A percentile compares a stretch with the other conserved stretches of the same genome.
Conservation (phyloP, 2,113 vertebrate genomes). For the Pipra filicauda region DNA sequence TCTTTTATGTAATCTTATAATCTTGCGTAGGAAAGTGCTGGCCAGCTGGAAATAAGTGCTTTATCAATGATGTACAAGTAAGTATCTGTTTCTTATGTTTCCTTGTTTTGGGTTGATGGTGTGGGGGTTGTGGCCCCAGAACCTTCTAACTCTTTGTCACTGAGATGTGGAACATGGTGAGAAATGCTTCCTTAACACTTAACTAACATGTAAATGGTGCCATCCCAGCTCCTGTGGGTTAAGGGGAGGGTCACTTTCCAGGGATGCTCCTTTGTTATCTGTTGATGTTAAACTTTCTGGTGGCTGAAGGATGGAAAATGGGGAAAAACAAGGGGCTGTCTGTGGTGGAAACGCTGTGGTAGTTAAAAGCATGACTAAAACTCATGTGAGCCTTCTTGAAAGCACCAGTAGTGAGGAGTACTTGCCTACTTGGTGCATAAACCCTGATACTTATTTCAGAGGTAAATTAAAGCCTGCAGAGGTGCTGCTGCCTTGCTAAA, state of each 20-base stretch:
- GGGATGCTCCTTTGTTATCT: not conserved
- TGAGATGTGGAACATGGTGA: not conserved
- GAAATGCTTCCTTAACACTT: not conserved
- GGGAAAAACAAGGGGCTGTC: not conserved
- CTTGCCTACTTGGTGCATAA: not conserved
- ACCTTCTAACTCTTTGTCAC: not conserved
- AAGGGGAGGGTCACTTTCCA: not conserved
- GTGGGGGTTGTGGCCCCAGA: not conserved
- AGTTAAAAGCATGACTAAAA: not conserved
- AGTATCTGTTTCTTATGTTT: conserved; percentile 37
- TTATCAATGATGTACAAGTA: conserved; percentile 90
- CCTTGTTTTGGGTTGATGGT: not conserved
- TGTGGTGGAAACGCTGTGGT: not conserved
- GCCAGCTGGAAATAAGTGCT: conserved; percentile 93
- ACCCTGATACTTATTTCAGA: not conserved
- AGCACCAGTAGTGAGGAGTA: not conserved
- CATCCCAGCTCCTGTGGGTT: not conserved
- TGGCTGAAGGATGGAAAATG: not conserved
- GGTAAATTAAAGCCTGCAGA: not conserved
- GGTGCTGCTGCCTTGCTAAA: not conserved
- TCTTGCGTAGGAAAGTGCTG: conserved; percentile 87
- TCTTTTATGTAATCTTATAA: not conserved
- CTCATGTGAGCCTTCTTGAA: not conserved
- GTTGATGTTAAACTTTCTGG: not conserved
- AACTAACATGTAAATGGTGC: accelerated